Evolutionary conservation across 2,888 invertebrate species (phyloP).

Genomic region (Pristionchus maxplancki): DNA sequence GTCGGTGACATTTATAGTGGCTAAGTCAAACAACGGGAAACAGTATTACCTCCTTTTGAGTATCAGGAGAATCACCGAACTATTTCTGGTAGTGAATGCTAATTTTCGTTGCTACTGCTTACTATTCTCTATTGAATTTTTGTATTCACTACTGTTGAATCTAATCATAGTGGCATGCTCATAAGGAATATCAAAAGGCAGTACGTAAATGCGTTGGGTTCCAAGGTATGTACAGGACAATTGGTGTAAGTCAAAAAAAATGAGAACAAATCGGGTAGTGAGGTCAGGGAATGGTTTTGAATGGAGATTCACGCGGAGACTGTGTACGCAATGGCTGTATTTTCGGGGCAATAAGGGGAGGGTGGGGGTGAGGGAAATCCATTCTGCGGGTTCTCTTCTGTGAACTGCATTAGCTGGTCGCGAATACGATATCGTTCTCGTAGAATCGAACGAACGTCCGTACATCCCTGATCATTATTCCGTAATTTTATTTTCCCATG

Average conservation of each 20-base stretch:
- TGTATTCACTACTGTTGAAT: slow-evolving; percentile 4
- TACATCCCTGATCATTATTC: slow-evolving; percentile 83
- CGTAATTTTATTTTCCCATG: neutral
- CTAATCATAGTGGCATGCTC: neutral
- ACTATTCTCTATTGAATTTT: slow-evolving; percentile 28
- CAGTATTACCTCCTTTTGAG: slow-evolving; percentile 30
- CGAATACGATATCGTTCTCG: slow-evolving; percentile 91
- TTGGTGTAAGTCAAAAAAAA: neutral
- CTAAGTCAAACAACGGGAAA: slow-evolving; percentile 22
- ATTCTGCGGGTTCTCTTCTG: slow-evolving; percentile 52
- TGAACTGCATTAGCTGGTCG: slow-evolving; percentile 79
- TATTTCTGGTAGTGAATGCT: slow-evolving; percentile 31
- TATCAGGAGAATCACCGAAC: slow-evolving; percentile 40
- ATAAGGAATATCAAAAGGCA: slow-evolving; percentile 11
- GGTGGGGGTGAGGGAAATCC: slow-evolving; percentile 46
- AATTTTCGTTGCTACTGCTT: neutral
- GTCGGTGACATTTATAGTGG: neutral
- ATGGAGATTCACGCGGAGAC: slow-evolving; percentile 50
- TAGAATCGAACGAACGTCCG: slow-evolving; percentile 92
- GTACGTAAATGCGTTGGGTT: slow-evolving; percentile 30
- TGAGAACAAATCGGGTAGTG: slow-evolving; percentile 44
- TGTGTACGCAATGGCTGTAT: slow-evolving; percentile 53
- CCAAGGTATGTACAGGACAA: slow-evolving; percentile 47
- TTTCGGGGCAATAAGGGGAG: slow-evolving; percentile 48
- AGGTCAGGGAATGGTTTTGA: slow-evolving; percentile 30